These are phyloP conservation scores for Molossus molossus DNA, from an alignment of 2,797 vertebrate genomes.

Conservation along the genomic window DNA sequence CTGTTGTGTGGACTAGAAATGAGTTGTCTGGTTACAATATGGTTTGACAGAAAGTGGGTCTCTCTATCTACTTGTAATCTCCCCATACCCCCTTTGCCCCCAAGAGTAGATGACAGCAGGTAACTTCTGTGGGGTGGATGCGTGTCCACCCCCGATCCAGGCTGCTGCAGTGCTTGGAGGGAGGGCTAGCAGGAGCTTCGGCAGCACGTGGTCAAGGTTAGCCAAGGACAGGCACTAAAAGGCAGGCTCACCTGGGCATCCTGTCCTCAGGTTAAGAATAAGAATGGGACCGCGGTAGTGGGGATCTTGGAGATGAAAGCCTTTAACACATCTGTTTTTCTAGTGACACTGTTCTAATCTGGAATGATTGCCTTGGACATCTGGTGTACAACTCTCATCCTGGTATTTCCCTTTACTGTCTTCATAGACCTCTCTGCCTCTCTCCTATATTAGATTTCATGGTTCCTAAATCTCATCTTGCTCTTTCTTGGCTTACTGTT, in stretches of 20 bases:
- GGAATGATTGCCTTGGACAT: slow-evolving; percentile 16
- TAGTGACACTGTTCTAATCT: slow-evolving; percentile 30
- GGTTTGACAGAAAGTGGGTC: neutral
- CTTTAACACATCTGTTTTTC: slow-evolving; percentile 11
- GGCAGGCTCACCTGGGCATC: slow-evolving; percentile 20
- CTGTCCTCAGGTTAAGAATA: slow-evolving; percentile 7
- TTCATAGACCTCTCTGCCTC: slow-evolving; percentile 23
- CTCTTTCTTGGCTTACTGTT: neutral
- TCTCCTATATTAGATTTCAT: neutral
- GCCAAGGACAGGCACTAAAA: neutral
- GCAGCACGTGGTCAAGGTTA: neutral
- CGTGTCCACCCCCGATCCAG: neutral
- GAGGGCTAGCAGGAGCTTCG: neutral
- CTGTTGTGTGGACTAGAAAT: neutral
- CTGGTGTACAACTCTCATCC: neutral
- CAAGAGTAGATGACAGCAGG: neutral
- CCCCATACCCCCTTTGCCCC: neutral
- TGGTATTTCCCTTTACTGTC: slow-evolving; percentile 10
- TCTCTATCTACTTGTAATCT: slow-evolving; percentile 9
- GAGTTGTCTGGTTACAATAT: slow-evolving; percentile 12
- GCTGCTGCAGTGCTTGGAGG: neutral
- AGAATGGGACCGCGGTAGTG: neutral
- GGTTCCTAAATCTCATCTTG: slow-evolving; percentile 34
- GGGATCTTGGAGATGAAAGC: neutral
- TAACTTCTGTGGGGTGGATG: neutral